These are phyloP conservation scores for Eulithis testata DNA, from an alignment of 2,888 invertebrate species.

Conservation along the genomic window DNA sequence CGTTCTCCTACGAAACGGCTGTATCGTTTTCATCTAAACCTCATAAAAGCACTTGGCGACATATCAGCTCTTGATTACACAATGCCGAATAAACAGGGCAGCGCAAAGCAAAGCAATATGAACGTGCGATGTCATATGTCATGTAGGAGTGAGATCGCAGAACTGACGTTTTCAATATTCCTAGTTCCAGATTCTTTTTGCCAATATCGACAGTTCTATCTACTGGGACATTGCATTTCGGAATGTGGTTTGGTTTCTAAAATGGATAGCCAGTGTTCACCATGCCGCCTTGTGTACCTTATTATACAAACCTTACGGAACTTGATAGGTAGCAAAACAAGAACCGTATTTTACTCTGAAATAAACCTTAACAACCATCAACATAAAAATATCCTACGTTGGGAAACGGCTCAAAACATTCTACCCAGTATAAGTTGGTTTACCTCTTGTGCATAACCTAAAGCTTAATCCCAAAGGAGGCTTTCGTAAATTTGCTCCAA, in stretches of 20 bases:
- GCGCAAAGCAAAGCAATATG: conserved; percentile 25
- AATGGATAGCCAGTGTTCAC: conserved; percentile 1
- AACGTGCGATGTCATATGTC: conserved; percentile 28
- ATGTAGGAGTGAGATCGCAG: conserved; percentile 28
- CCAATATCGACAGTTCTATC: conserved; percentile 7
- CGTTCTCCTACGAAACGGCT: conserved; percentile 23
- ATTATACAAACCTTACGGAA: neutral
- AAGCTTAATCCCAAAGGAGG: conserved; percentile 18
- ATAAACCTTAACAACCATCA: neutral
- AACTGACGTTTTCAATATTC: conserved; percentile 55
- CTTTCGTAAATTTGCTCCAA: conserved; percentile 20
- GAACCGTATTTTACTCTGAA: neutral
- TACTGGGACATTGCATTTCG: neutral
- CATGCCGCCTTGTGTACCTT: neutral
- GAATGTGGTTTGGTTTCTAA: conserved; percentile 11
- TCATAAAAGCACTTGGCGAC: conserved; percentile 30
- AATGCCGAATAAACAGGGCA: conserved; percentile 21
- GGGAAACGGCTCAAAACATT: neutral
- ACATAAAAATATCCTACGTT: neutral
- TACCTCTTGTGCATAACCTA: neutral
- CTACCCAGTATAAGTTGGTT: conserved; percentile 1
- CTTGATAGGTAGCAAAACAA: neutral
- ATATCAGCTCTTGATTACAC: conserved; percentile 32
- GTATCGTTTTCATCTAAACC: conserved; percentile 38
- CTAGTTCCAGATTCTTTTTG: conserved; percentile 41